Evolutionary conservation across 2,113 vertebrate species (phyloP).

Genomic region (Cepphus grylle): DNA sequence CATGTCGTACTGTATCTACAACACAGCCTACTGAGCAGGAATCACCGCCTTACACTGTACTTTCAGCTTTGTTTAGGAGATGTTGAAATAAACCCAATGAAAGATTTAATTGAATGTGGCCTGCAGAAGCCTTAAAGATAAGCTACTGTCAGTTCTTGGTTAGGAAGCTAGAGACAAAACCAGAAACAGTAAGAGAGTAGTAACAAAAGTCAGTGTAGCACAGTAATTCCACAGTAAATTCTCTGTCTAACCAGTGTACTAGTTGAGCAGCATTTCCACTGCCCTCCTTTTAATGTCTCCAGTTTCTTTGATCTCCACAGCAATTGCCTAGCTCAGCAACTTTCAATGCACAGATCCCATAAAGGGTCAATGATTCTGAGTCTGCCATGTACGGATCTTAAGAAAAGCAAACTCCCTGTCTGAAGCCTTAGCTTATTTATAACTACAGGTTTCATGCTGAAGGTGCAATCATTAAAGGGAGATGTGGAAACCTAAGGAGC

Average conservation of each 20-base stretch:
- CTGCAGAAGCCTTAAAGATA: not conserved
- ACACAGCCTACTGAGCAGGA: not conserved
- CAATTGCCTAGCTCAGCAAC: not conserved
- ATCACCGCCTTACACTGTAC: not conserved
- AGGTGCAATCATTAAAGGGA: not conserved
- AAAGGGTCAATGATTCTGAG: not conserved
- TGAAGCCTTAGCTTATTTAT: not conserved
- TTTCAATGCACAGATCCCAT: not conserved
- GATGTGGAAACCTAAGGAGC: not conserved
- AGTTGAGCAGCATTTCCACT: not conserved
- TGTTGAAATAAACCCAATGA: not conserved
- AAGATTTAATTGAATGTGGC: not conserved
- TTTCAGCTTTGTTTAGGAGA: not conserved
- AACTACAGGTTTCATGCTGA: not conserved
- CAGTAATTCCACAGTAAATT: not conserved
- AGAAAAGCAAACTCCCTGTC: not conserved
- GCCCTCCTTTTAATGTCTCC: not conserved
- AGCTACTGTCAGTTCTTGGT: not conserved
- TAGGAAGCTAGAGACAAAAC: not conserved
- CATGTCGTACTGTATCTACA: not conserved
- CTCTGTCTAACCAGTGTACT: not conserved
- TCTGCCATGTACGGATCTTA: not conserved
- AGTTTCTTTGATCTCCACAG: conserved; percentile 1
- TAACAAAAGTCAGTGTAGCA: not conserved
- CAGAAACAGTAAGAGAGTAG: not conserved